Evolutionary conservation across 1,140 invertebrate species (phyloP), one percentile per base, ranked within the genome.

Genomic region (Melipona quadrifasciata): DNA sequence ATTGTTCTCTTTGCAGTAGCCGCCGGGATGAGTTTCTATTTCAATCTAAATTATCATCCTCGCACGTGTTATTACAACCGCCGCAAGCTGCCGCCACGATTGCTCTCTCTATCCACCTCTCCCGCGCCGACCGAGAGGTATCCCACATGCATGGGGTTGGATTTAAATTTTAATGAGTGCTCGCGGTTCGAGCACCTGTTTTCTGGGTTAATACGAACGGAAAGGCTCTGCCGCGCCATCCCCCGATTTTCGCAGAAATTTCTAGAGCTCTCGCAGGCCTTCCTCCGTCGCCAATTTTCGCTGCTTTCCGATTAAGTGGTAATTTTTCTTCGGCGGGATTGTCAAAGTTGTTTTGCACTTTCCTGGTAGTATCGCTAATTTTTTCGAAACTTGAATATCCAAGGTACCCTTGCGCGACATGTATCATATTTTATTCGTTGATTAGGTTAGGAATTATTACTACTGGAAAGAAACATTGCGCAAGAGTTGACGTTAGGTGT

Each of bases 11-110:
- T 24, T 12, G 10, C 10, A 3, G 12, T 12, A 39, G 39, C 39
- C 8, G 39, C 39, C 39, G 39, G 39, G 6, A 39, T 39, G 39
- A 39, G 39, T 39, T 39, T 39, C 39, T 6, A 8, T 39, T 39
- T 6, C 39, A 39, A 39, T 39, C 3, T 6, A 39, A 39, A 39
- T 39, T 39, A 39, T 39, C 34, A 39, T 39, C 34, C 34, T 5
- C 34, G 34, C 5, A 39, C 34, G 5, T 39, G 34, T 39, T 39
- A 39, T 6, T 6, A 39, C 5, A 39, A 39, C 80, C 76, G 67
- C 74, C 83, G 64, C 70, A 71, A 85, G 70, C 86, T 82, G 68
- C 64, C 74, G 58, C n/a, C 47, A 51, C 64, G 27, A 85, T 71
- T 51, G 14, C 85, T 72, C 53, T 72, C 53, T 51, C 53, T 81